Evolutionary conservation across 2,888 invertebrate species (phyloP).

Genomic region (Acleris holmiana): DNA sequence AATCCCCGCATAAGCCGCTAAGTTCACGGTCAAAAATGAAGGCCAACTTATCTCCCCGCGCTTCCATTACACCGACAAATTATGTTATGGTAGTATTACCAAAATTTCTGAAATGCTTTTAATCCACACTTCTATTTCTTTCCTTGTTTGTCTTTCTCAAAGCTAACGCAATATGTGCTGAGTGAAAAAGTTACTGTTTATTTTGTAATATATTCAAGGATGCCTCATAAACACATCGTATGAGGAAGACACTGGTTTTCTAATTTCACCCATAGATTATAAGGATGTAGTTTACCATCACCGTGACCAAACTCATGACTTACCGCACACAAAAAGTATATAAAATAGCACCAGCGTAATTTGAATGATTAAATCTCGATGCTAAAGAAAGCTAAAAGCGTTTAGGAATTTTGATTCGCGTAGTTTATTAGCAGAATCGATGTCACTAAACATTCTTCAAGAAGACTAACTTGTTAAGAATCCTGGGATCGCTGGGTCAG

Average conservation of each 20-base stretch:
- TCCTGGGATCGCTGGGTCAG: not conserved
- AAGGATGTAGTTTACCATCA: too few species aligned
- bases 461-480: not conserved
- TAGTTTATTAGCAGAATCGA: slow-evolving; percentile 5
- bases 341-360: not conserved
- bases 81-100: slow-evolving; percentile 54
- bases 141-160: slow-evolving; percentile 32
- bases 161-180: slow-evolving; percentile 13
- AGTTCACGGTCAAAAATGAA: slow-evolving; percentile 60
- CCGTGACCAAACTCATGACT: too few species aligned
- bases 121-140: slow-evolving; percentile 36
- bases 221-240: not conserved
- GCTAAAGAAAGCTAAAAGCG: not conserved
- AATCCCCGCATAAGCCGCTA: slow-evolving; percentile 47
- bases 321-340: too few species aligned
- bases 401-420: not conserved
- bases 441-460: not conserved
- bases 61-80: slow-evolving; percentile 68
- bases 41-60: slow-evolving; percentile 62
- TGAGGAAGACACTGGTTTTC: not conserved
- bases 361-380: not conserved
- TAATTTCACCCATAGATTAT: too few species aligned
- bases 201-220: slow-evolving; percentile 2
- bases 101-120: slow-evolving; percentile 39
- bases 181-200: not conserved